Evolutionary conservation across 2,888 invertebrate species (phyloP).

Genomic region (Tetrapedia diversipes): DNA sequence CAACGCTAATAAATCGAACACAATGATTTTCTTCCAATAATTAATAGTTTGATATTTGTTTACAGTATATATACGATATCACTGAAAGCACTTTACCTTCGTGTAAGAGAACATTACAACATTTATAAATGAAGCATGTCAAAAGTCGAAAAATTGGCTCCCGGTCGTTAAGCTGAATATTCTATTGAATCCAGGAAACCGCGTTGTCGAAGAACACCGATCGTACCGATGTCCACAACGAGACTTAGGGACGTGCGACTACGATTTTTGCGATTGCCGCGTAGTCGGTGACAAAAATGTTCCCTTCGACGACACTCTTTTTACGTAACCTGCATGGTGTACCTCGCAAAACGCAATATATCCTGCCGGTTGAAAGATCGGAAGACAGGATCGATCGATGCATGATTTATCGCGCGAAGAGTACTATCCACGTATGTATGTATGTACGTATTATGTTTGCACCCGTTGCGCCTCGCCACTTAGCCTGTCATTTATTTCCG

Average conservation of each 20-base stretch:
- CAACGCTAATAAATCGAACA: too few relatives aligned
- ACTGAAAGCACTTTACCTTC: too few relatives aligned
- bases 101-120: too few relatives aligned
- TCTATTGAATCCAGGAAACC: background rate
- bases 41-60: too few relatives aligned
- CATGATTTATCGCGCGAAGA: slow-evolving; percentile 60
- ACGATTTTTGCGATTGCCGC: slow-evolving; percentile 40
- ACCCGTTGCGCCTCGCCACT: background rate
- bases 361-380: slow-evolving; percentile 47
- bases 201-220: slow-evolving; percentile 4
- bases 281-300: slow-evolving; percentile 46
- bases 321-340: slow-evolving; percentile 58
- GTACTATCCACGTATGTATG: too few relatives aligned
- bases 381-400: slow-evolving; percentile 56
- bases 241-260: slow-evolving; percentile 36
- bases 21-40: too few relatives aligned
- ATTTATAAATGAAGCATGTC: too few relatives aligned
- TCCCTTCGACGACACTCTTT: slow-evolving; percentile 47
- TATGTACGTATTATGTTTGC: background rate
- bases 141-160: too few relatives aligned
- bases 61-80: too few relatives aligned
- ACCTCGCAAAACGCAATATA: slow-evolving; percentile 52
- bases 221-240: slow-evolving; percentile 15
- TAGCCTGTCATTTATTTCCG: background rate
- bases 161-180: background rate